A percentile compares a stretch with the other conserved stretches of the same genome.
These are phyloP conservation scores for Coregonus suidteri DNA, from an alignment of 2,797 vertebrate genomes.

Conservation along the genomic window DNA sequence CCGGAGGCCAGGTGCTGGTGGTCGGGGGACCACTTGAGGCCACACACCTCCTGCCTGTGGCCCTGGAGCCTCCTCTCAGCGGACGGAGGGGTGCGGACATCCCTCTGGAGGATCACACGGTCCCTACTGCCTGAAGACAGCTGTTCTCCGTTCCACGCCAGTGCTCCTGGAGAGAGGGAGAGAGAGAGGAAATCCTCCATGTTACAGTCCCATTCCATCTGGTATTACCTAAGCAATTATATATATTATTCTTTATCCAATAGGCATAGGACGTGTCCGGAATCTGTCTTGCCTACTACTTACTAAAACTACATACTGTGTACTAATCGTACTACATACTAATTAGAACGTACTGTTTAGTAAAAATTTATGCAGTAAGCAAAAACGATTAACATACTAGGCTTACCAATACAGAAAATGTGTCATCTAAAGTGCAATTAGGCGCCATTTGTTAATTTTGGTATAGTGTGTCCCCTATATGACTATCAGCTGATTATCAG, in stretches of 20 bases:
- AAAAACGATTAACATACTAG: too few species aligned
- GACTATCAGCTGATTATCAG: not conserved
- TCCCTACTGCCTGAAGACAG: constrained; percentile 83
- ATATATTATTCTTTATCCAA: not conserved
- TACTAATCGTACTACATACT: too few species aligned
- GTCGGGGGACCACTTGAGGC: constrained; percentile 84
- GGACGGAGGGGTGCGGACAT: constrained; percentile 74
- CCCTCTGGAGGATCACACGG: constrained; percentile 82
- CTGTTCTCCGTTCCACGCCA: constrained; percentile 85
- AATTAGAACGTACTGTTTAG: too few species aligned
- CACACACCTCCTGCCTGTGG: constrained; percentile 84
- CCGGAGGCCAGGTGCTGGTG: constrained; percentile 85
- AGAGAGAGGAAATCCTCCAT: not conserved
- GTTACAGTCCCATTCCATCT: not conserved
- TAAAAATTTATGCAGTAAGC: too few species aligned
- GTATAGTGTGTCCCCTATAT: not conserved
- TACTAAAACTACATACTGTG: too few species aligned
- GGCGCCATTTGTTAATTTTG: too few species aligned
- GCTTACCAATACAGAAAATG: too few species aligned
- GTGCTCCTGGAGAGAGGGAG: constrained; percentile 67
- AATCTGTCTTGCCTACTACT: too few species aligned
- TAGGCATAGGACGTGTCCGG: too few species aligned
- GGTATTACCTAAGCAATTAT: not conserved
- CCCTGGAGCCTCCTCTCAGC: constrained; percentile 81
- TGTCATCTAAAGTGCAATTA: too few species aligned